Base-by-base conservation (phyloP, 2,797 vertebrate genomes). In the Sciurus carolinensis region DNA sequence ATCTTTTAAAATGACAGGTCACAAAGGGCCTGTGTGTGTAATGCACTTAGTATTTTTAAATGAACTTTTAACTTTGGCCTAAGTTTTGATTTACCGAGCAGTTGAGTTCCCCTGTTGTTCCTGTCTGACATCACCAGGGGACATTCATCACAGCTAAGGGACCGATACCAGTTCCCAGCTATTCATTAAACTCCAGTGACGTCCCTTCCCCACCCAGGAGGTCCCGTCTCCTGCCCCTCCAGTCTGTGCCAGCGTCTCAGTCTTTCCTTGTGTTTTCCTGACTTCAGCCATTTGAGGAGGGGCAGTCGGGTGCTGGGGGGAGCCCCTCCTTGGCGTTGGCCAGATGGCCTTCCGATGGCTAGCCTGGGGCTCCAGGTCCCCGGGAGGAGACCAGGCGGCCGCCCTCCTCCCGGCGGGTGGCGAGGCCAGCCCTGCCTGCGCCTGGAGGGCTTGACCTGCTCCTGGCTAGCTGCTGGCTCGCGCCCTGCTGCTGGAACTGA, bases 401-500 rank as follows among this genome's bases (percentile, higher is more conserved):
- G 1, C 30, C 13, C 20, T 12, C 2, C 17, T 2, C 67, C 7
- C n/a, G 4, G 5, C 52, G 18, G 36, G 22, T 17, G 4, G 0
- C 12, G n/a, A 14, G 12, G 5, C 22, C 50, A 24, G 2, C 5
- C 0, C 1, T 12, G 20, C 9, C 47, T 30, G 8, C 30, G 26
- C 3, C 30, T 75, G 1, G 79, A 13, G 13, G 26, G 57, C 8
- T 24, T 8, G 5, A 15, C 33, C 18, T 85, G 24, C 52, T 39
- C 36, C 50, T 33, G 47, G 33, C 7, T 36, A 28, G 67, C 4
- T 1, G 4, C 36, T 62, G 42, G 50, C 71, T 24, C 0, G 71
- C 15, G 7, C 75, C 13, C 28, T 42, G 24, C 69, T n/a, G 13
- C 39, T 96, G 26, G 96, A 95, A 59, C 91, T 95, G 42, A 87